Conservation (phyloP, 2,113 vertebrate genomes). For the Percina caprodes region DNA sequence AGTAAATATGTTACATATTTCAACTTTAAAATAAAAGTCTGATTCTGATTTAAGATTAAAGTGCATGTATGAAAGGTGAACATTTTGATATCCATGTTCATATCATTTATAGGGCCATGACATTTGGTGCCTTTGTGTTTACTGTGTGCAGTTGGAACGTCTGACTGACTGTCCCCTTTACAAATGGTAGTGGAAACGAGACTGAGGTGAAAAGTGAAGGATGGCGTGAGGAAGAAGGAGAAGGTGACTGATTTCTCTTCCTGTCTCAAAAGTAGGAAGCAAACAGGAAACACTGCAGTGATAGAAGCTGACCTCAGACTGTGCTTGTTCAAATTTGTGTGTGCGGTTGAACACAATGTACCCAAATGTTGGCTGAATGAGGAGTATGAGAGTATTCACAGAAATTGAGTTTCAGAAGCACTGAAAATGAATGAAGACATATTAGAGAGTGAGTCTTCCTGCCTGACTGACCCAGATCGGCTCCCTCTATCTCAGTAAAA, state of each 20-base stretch:
- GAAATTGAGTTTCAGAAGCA: background rate
- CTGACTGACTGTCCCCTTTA: background rate
- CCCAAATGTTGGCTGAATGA: conserved; percentile 21
- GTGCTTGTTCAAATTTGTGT: conserved; percentile 8
- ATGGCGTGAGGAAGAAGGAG: background rate
- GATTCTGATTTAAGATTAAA: background rate
- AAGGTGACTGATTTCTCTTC: conserved; percentile 41
- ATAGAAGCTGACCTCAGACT: conserved; percentile 50
- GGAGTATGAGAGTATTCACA: background rate
- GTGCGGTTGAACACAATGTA: conserved; percentile 14
- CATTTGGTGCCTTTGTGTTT: background rate
- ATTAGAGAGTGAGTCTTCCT: background rate
- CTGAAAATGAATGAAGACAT: background rate
- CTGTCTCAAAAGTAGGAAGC: conserved; percentile 52
- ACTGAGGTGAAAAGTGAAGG: conserved; percentile 26
- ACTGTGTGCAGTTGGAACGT: background rate
- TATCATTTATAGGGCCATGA: background rate
- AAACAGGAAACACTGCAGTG: conserved; percentile 62
- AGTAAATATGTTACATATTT: too few species aligned
- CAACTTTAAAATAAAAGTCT: background rate
- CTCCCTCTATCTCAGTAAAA: background rate
- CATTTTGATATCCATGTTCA: background rate
- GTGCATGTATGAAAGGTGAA: background rate
- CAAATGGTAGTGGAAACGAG: conserved; percentile 24
- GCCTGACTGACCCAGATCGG: conserved; percentile 17